These are phyloP conservation scores for Euphydryas editha DNA, from an alignment of 2,888 invertebrate genomes.

Conservation along the genomic window DNA sequence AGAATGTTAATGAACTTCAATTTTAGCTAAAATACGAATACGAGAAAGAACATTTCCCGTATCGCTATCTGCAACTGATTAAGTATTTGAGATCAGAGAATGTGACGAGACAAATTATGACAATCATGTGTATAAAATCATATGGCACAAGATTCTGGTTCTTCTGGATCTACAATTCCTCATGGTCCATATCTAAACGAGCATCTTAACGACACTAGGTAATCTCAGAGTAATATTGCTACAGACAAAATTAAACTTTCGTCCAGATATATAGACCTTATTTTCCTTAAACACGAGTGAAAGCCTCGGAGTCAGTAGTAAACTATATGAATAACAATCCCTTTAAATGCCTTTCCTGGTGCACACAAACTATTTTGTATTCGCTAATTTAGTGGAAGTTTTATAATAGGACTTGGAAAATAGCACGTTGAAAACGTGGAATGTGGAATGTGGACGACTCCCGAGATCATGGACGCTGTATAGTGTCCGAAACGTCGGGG, in stretches of 20 bases:
- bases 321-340: constrained; percentile 44
- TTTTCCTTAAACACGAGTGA: constrained; percentile 38
- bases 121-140: constrained; percentile 20
- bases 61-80: neutral
- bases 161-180: constrained; percentile 77
- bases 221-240: constrained; percentile 72
- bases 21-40: neutral
- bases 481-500: too few relatives aligned
- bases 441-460: too few relatives aligned
- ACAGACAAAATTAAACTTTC: constrained; percentile 54
- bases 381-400: constrained; percentile 14
- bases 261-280: constrained; percentile 41
- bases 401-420: constrained; percentile 6
- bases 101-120: constrained; percentile 1
- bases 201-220: constrained; percentile 79
- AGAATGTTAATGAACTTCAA: neutral
- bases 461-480: too few relatives aligned
- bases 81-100: constrained; percentile 9
- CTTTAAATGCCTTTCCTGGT: constrained; percentile 35
- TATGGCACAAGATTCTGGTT: constrained; percentile 56
- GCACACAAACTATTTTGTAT: constrained; percentile 5
- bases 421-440: neutral
- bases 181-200: constrained; percentile 80
- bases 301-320: constrained; percentile 54
- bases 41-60: neutral